phyloP scores from a whole-genome alignment of 2,113 vertebrate genomes.

The Semnornis frantzii region DNA sequence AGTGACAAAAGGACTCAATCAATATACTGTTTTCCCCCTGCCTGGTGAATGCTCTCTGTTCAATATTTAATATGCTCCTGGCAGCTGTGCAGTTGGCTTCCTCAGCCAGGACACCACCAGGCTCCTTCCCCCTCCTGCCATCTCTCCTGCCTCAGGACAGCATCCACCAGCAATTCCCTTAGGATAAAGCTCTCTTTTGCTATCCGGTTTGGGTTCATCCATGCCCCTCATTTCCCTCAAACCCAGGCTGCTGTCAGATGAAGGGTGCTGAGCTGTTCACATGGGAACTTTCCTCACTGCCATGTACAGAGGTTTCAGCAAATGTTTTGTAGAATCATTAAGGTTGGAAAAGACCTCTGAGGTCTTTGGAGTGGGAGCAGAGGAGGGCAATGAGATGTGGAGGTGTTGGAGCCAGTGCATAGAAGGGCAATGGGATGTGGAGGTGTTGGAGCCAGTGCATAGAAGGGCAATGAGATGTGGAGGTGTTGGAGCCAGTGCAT shows the following conservation, averaged over 20 bases:
- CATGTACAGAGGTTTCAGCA: not conserved
- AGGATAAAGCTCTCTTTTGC: not conserved
- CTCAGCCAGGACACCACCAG: not conserved
- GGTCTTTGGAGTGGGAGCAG: too few relatives aligned
- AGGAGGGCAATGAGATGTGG: too few relatives aligned
- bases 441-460: too few relatives aligned
- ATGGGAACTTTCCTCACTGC: not conserved
- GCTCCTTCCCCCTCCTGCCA: not conserved
- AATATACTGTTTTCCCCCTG: not conserved
- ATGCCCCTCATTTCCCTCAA: not conserved
- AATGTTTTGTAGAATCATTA: not conserved
- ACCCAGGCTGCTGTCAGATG: not conserved
- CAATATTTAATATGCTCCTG: slow-evolving; percentile 60
- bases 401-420: too few relatives aligned
- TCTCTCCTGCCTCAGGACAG: fast-evolving
- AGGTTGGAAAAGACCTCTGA: too few relatives aligned
- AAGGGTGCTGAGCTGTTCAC: not conserved
- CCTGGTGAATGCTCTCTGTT: slow-evolving; percentile 14
- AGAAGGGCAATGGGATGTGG: too few relatives aligned
- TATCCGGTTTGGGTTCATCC: not conserved
- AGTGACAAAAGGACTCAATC: slow-evolving; percentile 16
- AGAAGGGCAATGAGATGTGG: too few relatives aligned
- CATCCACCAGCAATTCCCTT: not conserved
- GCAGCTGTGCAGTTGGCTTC: not conserved
- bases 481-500: too few relatives aligned